Evolutionary conservation across 2,888 invertebrate genomes (phyloP), one percentile per base, ranked within the genome.

Genomic region (Coecobrya sp.): DNA sequence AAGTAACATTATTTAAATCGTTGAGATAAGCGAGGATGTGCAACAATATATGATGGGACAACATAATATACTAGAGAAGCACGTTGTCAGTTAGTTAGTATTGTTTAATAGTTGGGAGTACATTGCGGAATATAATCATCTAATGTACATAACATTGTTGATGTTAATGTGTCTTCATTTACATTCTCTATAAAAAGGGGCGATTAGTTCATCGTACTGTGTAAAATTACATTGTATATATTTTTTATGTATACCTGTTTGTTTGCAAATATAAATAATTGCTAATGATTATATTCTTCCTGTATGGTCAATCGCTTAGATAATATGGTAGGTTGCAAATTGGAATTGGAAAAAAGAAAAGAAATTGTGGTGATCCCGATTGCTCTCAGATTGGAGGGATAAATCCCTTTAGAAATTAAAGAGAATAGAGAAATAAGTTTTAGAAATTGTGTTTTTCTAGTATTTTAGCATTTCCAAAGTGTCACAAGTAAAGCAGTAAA

Each of bases 111-210:
- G 36, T 42, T 30, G 65, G 8, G n/a, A n/a, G 11, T 42, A n/a
- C n/a, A n/a, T 70, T 70, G 42, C 42, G 42, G 30, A 70, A 70
- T 42, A 19, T 55, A 55, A 55, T 16, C 1, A 19, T 19, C n/a
- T 19, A n/a, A n/a, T n/a, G n/a, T 42, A 42, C 42, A 1, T n/a
- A 70, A 8, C 42, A 42, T 36, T 70, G 19, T 42, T 70, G n/a
- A 5, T 59, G 30, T 42, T 70, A 25, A 30, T 30, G 30, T 68
- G 30, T 19, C n/a, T 70, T 36, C 70, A 70, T 70, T 70, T 70
- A 70, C 70, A 70, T 70, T 70, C 19, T 70, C 36, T 36, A 65
- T 65, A 30, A 65, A 65, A 65, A 65, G 65, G 13, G 65, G 65
- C 65, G 27, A 65, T 30, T 65, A 65, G 65, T 27, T 65, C 65